Conservation (phyloP, 1,140 invertebrate species). For the Coenobita brevimanus region DNA sequence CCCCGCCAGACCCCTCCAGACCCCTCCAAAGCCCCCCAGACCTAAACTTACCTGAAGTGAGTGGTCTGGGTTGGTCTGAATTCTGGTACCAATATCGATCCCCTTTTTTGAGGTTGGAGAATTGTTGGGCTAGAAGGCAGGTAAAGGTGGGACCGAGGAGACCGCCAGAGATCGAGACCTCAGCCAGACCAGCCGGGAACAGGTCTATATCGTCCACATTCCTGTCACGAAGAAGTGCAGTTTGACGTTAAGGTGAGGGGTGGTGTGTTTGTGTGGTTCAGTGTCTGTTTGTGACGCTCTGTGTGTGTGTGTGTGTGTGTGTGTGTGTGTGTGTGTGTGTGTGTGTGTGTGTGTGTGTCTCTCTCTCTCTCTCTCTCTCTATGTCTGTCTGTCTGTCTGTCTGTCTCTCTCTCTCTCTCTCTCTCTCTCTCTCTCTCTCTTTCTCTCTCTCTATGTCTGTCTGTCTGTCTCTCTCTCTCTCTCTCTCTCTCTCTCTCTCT, state of each 20-base stretch:
- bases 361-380: no score
- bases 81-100: slow-evolving; percentile 93
- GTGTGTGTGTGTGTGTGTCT: not conserved
- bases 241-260: not conserved
- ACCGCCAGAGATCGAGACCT: slow-evolving; percentile 79
- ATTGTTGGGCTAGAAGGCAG: slow-evolving; percentile 90
- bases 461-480: no score
- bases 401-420: no score
- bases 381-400: no score
- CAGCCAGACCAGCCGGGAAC: slow-evolving; percentile 85
- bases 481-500: no score
- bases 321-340: not conserved
- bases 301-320: no score
- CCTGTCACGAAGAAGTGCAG: slow-evolving; percentile 71
- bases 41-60: slow-evolving; percentile 27
- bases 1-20: no score
- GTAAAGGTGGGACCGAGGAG: slow-evolving; percentile 88
- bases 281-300: slow-evolving; percentile 5
- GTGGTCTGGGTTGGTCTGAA: slow-evolving; percentile 72
- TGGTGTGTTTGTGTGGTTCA: not conserved
- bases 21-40: no score
- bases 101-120: slow-evolving; percentile 84
- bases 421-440: no score
- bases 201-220: slow-evolving; percentile 86
- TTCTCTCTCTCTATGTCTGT: no score